Percentiles rank a stretch among this genome's conserved stretches.
Evolutionary conservation across 2,888 invertebrate genomes (phyloP).

Genomic region (Aphodius granarius): DNA sequence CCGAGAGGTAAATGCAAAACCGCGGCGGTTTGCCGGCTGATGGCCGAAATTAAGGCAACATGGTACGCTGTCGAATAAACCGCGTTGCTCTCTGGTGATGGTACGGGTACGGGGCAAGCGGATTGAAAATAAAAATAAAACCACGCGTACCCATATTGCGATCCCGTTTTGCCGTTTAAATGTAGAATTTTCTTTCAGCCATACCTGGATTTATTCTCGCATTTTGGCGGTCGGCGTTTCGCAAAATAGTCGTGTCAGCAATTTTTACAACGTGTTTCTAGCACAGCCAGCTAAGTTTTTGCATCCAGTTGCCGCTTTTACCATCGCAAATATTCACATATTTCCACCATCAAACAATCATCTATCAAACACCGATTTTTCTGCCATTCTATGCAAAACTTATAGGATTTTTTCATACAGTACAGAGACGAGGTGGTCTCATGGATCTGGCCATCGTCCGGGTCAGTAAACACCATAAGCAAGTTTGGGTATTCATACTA

Average conservation of each 20-base stretch:
- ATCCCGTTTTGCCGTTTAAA: background rate
- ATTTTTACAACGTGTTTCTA: background rate
- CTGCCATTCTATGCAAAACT: background rate
- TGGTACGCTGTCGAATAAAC: slow-evolving; percentile 41
- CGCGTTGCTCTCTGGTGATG: slow-evolving; percentile 39
- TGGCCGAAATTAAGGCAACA: slow-evolving; percentile 43
- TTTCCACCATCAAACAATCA: background rate
- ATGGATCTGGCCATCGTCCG: no score
- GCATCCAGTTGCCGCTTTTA: background rate
- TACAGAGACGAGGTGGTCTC: no score
- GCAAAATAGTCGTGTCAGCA: background rate
- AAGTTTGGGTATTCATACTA: no score
- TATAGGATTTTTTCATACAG: background rate
- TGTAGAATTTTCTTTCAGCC: background rate
- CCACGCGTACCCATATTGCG: slow-evolving; percentile 36
- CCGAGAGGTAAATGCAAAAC: slow-evolving; percentile 39
- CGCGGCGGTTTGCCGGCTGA: slow-evolving; percentile 31
- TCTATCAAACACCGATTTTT: background rate
- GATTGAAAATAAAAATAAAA: slow-evolving; percentile 43
- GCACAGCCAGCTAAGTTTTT: background rate
- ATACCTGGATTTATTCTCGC: background rate
- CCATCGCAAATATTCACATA: background rate
- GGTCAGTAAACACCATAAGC: no score
- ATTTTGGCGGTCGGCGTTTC: background rate
- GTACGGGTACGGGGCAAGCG: slow-evolving; percentile 38